Base-by-base conservation (phyloP, 2,888 invertebrate genomes). In the Pasiphila rectangulata region DNA sequence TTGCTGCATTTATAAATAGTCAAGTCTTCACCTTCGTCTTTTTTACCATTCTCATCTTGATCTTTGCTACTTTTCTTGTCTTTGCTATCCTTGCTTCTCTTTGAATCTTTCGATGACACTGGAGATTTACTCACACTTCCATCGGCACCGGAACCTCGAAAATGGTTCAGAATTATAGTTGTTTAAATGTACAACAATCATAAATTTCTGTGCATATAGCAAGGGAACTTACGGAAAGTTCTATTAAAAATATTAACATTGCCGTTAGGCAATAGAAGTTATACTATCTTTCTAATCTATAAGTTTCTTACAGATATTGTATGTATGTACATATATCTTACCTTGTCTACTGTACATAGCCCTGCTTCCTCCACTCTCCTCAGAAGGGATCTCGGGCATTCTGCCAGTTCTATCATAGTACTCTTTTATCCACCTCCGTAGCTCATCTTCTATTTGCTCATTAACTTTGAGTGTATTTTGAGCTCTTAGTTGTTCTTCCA, bases 351-450 rank as follows among this genome's bases (percentile, higher is more conserved):
- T 95, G 57, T 97, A 94, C 79, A 98, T 93, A 51, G 94, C 90
- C 59, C 94, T 90, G 0, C 97, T 97, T 0, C 97, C 97, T 4
- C 97, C 97, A 61, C 95, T 93, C 67, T 98, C 98, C 55, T 95
- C 96, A 1, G 96, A 94, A 0, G 98, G 98, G 64, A 96, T 93
- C 59, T 98, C 97, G 0, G 98, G 98, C 66, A 98, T 93, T 69
- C 94, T 94, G 16, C 94, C 95, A 3, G 95, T 95, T 63, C 94
- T 93, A 24, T 94, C 91, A 75, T 94, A 94, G 70, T 94, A 95
- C 59, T 95, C 94, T 56, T 93, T 91, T 52, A 97, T 93, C 97
- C 97, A 98, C 49, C 92, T 92, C 51, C 97, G 90, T 15, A 98
- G 92, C 83, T 98, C 96, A 67, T 94, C 95, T 55, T 94, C 92